Evolutionary conservation across 1,140 invertebrate species (phyloP), one percentile per base, ranked within the genome.

Genomic region (Anastatus disparis): DNA sequence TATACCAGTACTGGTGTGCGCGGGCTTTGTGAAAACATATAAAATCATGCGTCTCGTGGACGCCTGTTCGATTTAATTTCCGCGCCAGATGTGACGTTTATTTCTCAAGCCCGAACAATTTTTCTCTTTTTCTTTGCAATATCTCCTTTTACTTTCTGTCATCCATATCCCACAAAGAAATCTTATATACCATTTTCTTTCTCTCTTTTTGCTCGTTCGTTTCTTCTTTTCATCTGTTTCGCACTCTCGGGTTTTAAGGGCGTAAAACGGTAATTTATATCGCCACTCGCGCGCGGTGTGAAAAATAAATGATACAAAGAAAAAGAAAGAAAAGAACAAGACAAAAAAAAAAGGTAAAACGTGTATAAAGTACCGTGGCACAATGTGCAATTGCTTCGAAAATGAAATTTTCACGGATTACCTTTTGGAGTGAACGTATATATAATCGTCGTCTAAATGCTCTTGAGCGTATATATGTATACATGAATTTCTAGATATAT

Each of bases 371-470:
- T n/a, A n/a, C n/a, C n/a, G n/a, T n/a, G n/a, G n/a, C n/a, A n/a
- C n/a, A n/a, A n/a, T n/a, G n/a, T n/a, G 29, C 53, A n/a, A 56
- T 56, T 67, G 55, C 61, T 66, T 70, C 70, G 69, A 72, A 58
- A 38, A 67, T 53, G 58, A 68, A 56, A 72, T 75, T 56, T 75
- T 65, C 35, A n/a, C 29, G 55, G 56, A 62, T 40, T 52, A 63
- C 20, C n/a, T n/a, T n/a, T n/a, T n/a, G n/a, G 56, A 52, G 58
- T 44, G 46, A 61, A 70, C 53, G 70, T n/a, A n/a, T n/a, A n/a
- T 72, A 75, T 70, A 70, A 70, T 72, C 72, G 63, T 70, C 63
- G 67, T 75, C 72, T 72, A 59, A 75, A 71, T 68, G 64, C 50
- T 13, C n/a, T 13, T 46, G 58, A 26, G 20, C n/a, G n/a, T n/a